These are phyloP conservation scores for Rhizomys pruinosus DNA, from an alignment of 2,113 vertebrate species.

Conservation along the genomic window DNA sequence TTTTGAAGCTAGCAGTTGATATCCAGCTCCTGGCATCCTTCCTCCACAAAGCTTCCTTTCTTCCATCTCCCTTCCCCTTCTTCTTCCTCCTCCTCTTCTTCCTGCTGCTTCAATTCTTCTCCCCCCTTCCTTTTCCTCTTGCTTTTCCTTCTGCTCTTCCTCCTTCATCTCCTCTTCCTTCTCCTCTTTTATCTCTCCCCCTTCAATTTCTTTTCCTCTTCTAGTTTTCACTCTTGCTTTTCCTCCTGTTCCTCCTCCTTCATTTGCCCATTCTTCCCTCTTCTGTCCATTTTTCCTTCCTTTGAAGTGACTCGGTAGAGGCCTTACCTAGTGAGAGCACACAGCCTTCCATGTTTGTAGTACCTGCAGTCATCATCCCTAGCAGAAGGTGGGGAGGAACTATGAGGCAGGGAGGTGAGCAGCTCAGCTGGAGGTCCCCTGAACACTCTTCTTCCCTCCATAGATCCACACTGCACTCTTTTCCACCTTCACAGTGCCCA, in stretches of 20 bases:
- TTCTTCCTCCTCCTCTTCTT: too few relatives aligned
- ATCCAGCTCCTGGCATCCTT: accelerated
- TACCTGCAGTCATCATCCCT: too few relatives aligned
- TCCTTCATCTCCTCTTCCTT: neutral
- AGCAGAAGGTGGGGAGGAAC: too few relatives aligned
- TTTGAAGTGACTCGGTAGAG: neutral
- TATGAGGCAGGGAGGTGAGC: neutral
- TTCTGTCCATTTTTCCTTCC: neutral
- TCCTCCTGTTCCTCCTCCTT: neutral
- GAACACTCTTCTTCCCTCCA: neutral
- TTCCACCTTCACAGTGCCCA: neutral
- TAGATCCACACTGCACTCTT: neutral
- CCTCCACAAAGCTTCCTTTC: accelerated
- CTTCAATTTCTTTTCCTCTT: neutral
- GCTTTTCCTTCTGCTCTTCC: neutral
- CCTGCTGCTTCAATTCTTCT: neutral
- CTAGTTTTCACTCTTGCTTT: neutral
- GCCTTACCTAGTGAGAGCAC: too few relatives aligned
- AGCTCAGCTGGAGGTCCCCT: too few relatives aligned
- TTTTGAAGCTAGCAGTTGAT: neutral
- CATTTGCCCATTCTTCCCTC: too few relatives aligned
- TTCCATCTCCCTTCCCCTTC: neutral
- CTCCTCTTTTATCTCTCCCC: accelerated
- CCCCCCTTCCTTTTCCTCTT: neutral
- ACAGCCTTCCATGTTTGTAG: accelerated